Evolutionary conservation across 2,113 vertebrate species (phyloP).

Genomic region (Sprattus sprattus): DNA sequence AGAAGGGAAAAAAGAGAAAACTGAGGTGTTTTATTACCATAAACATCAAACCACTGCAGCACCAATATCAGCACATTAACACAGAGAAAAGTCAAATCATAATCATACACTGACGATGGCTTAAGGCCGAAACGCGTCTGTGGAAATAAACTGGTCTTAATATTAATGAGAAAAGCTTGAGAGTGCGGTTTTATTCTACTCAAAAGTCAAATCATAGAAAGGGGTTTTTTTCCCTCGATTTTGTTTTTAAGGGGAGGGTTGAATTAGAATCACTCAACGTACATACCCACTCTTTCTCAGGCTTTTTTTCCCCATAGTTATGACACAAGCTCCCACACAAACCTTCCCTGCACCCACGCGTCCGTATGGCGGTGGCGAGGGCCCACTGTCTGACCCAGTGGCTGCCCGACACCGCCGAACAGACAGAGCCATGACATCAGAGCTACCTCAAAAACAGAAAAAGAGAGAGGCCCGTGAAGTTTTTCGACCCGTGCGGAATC

Average conservation of each 20-base stretch:
- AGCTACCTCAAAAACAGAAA: slow-evolving; percentile 54
- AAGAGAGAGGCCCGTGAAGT: slow-evolving; percentile 23
- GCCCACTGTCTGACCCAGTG: slow-evolving; percentile 45
- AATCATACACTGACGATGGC: too few relatives aligned
- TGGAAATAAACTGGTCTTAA: too few relatives aligned
- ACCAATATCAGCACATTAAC: background rate
- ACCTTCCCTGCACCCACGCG: slow-evolving; percentile 34
- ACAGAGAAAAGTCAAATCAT: background rate
- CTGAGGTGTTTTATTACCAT: background rate
- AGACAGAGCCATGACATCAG: slow-evolving; percentile 63
- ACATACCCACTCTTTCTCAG: background rate
- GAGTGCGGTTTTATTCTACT: too few relatives aligned
- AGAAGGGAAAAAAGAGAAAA: background rate
- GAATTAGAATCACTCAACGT: slow-evolving; percentile 27
- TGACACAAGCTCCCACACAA: slow-evolving; percentile 41
- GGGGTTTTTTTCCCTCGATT: background rate
- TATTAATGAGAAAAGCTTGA: too few relatives aligned
- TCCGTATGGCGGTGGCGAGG: slow-evolving; percentile 41
- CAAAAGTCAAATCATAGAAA: background rate
- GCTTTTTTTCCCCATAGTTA: background rate
- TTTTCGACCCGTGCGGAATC: slow-evolving; percentile 63
- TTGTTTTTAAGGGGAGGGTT: background rate
- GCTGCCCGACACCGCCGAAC: slow-evolving; percentile 33
- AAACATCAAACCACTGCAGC: background rate
- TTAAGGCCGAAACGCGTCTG: too few relatives aligned